A percentile compares a stretch with the other conserved stretches of the same genome.
Conservation (phyloP, 2,888 invertebrate species). For the Saturnia japonica region DNA sequence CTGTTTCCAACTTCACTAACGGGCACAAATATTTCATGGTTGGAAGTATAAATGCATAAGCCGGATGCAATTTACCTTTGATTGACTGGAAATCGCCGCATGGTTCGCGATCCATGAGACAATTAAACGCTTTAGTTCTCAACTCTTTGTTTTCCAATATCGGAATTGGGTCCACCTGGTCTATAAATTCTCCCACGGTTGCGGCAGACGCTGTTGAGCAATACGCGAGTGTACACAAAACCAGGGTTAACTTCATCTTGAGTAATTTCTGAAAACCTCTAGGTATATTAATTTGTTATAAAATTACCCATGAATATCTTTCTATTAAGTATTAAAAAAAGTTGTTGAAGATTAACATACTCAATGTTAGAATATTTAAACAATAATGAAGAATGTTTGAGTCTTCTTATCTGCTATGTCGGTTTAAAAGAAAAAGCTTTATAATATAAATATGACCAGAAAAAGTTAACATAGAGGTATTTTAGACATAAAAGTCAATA, state of each 20-base stretch:
- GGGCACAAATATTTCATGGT: too few species aligned
- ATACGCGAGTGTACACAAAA: constrained; percentile 1
- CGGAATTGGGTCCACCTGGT: neutral
- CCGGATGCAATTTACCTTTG: constrained; percentile 23
- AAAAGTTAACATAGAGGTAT: neutral
- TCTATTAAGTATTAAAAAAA: too few species aligned
- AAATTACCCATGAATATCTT: too few species aligned
- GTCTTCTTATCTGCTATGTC: too few species aligned
- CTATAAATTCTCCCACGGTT: constrained; percentile 5
- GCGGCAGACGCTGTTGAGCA: neutral
- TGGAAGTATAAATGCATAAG: neutral
- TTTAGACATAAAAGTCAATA: neutral
- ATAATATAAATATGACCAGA: neutral
- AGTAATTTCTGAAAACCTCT: neutral
- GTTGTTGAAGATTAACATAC: too few species aligned
- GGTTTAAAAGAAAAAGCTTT: neutral
- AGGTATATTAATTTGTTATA: neutral
- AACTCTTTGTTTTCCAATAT: neutral
- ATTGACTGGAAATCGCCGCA: constrained; percentile 24
- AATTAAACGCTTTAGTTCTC: neutral
- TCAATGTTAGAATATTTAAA: too few species aligned
- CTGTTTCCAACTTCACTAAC: too few species aligned
- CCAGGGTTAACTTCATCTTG: neutral
- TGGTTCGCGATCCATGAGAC: constrained; percentile 16
- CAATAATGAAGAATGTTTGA: too few species aligned